A percentile compares a stretch with the other conserved stretches of the same genome.
phyloP scores from a whole-genome alignment of 1,140 invertebrate species.

The Cherax destructor region DNA sequence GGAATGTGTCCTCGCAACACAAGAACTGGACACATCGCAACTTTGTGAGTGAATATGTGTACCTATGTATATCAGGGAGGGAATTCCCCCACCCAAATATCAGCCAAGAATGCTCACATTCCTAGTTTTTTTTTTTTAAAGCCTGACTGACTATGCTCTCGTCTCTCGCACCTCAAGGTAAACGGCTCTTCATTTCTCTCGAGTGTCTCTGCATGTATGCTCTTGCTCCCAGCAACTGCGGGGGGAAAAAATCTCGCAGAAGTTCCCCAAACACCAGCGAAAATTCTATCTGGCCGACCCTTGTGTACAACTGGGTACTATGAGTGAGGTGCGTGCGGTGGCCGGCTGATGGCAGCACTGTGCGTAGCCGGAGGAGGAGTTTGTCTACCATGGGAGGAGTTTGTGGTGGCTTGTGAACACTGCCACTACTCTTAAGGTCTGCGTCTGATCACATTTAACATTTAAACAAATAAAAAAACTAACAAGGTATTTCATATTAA shows the following conservation, averaged over 20 bases:
- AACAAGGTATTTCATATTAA: too few relatives aligned
- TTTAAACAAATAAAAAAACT: neutral
- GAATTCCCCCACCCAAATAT: neutral
- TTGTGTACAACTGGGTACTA: slow-evolving; percentile 32
- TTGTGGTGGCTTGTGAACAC: neutral
- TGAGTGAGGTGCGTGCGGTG: neutral
- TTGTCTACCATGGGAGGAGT: slow-evolving; percentile 3
- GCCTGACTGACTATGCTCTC: neutral
- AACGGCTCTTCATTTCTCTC: neutral
- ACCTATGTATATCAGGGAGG: slow-evolving; percentile 10
- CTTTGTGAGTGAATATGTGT: slow-evolving; percentile 15
- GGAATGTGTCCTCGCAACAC: too few relatives aligned
- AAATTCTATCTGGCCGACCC: slow-evolving; percentile 20
- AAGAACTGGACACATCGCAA: too few relatives aligned
- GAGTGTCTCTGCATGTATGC: neutral
- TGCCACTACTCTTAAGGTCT: slow-evolving; percentile 22
- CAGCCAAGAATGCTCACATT: neutral
- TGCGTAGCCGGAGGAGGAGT: slow-evolving; percentile 55
- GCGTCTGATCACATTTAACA: neutral
- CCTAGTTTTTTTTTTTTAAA: neutral
- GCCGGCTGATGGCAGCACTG: slow-evolving; percentile 53
- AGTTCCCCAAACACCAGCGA: neutral
- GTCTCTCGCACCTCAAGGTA: neutral
- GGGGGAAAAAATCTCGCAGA: neutral
- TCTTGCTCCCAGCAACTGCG: neutral